Evolutionary conservation across 2,797 vertebrate species (phyloP), one percentile per base, ranked within the genome.

Genomic region (Pseudomugil tenellus): DNA sequence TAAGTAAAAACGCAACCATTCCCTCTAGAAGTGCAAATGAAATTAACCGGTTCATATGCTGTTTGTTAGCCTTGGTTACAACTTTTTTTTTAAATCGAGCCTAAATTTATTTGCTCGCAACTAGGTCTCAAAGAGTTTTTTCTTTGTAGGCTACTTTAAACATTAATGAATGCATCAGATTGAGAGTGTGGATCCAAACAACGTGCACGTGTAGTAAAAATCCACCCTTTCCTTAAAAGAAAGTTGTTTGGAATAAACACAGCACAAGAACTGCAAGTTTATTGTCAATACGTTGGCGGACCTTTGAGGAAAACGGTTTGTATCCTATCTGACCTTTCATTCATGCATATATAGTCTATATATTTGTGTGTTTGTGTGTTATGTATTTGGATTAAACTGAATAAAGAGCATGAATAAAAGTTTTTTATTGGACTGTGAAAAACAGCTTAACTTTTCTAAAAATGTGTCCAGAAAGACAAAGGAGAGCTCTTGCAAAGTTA

Each of bases 171-270:
- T 25, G 25, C 11, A 10, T 69, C n/a, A 21, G 12, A 4, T 2
- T 34, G 29, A 28, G 11, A 51, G 63, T 77, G 76, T 79, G 67
- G 77, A 79, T 39, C 64, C 48, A 84, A 87, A 89, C 69, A 85
- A 60, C 29, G 26, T n/a, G 58, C 62, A 6, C 49, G 14, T 57
- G 68, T 60, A 48, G 87, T 68, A 67, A 39, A 70, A 58, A n/a
- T n/a, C 37, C 34, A 52, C 23, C 35, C 37, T 46, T 60, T 23
- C 48, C 39, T 63, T 63, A 3, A 63, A 63, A 69, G 51, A 79
- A 67, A 80, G 39, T 60, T 46, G 67, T 82, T 86, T 77, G 79
- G 56, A 85, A 89, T 88, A 84, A 86, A 89, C 82, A 85, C 75
- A 66, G 43, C 21, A 76, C 51, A 74, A 71, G 72, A 28, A 63